Evolutionary conservation across 1,140 invertebrate genomes (phyloP), one percentile per base, ranked within the genome.

Genomic region (Anastrepha obliqua): DNA sequence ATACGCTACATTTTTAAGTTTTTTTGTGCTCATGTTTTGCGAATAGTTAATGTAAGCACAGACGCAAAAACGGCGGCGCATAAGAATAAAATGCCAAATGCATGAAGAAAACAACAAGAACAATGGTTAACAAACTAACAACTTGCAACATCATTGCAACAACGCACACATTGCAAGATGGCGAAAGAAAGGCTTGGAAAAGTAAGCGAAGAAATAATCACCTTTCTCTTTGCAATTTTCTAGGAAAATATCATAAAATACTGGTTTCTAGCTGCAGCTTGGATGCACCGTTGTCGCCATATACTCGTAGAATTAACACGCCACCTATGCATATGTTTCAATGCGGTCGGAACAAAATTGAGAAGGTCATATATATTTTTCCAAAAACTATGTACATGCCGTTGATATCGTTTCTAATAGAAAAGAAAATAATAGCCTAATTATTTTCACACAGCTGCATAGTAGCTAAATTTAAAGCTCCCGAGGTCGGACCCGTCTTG

Each of bases 161-260:
- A 55, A 55, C 13, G 39, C 42, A 11, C 29, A 29, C 15, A 1
- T 3, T 7, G 15, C 42, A 15, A 47, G 67, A 5, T 47, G 67
- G 11, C 39, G 39, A n/a, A 74, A 74, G 67, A 44, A 74, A 74
- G 67, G 67, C 42, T 44, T 44, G 42, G 15, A 74, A 74, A 74
- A 20, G 86, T 70, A 74, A 74, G 67, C 42, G 67, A 74, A 74
- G 15, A 74, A 74, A 39, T 74, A 47, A 74, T 81, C 78, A 60
- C 85, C 85, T 88, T 88, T 88, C 85, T 88, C 85, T 74, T 74
- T 88, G 60, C 65, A 70, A 86, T 88, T 88, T 88, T 88, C 87
- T 81, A 65, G 87, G 78, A 88, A 88, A 65, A 81, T 65, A 67
- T 64, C 42, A n/a, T 47, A 74, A 74, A 74, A 74, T 11, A 44